phyloP scores from a whole-genome alignment of 2,113 vertebrate species.

The Aspiorhynchus laticeps region DNA sequence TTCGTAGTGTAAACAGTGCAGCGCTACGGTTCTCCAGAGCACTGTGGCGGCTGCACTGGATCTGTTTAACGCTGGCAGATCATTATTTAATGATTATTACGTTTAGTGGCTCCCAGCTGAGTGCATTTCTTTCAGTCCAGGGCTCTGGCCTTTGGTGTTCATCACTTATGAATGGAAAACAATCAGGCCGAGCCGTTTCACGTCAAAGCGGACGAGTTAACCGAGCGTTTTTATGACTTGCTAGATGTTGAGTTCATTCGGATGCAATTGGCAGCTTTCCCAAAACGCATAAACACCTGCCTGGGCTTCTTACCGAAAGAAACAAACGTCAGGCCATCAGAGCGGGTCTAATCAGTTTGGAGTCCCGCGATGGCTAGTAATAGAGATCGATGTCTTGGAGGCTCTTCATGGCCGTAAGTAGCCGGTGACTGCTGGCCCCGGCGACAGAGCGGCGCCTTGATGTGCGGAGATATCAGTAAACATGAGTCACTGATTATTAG shows the following conservation, averaged over 20 bases:
- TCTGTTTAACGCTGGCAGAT: constrained; percentile 66
- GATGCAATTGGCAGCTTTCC: not conserved
- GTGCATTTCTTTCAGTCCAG: constrained; percentile 50
- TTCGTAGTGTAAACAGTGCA: constrained; percentile 88
- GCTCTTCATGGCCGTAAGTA: constrained; percentile 21
- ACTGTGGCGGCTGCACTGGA: constrained; percentile 38
- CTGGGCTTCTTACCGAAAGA: not conserved
- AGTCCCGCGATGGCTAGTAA: not conserved
- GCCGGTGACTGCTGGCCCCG: constrained; percentile 21
- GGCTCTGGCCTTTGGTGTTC: constrained; percentile 55
- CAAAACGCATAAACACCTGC: constrained; percentile 20
- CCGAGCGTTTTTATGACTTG: not conserved
- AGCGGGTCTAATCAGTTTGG: not conserved
- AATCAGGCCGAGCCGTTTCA: constrained; percentile 49
- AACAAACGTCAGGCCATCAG: not conserved
- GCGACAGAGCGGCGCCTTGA: constrained; percentile 47
- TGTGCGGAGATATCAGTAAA: constrained; percentile 44
- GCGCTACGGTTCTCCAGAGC: constrained; percentile 61
- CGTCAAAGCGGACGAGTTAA: constrained; percentile 4
- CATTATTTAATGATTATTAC: constrained; percentile 74
- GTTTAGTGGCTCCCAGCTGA: constrained; percentile 68
- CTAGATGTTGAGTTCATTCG: not conserved
- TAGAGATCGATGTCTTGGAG: constrained; percentile 44
- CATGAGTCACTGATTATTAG: constrained; percentile 49
- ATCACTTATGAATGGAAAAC: constrained; percentile 56